A percentile compares a stretch with the other conserved stretches of the same genome.
These are phyloP conservation scores for Drosophila anceps DNA, from an alignment of 2,888 invertebrate species.

Conservation along the genomic window DNA sequence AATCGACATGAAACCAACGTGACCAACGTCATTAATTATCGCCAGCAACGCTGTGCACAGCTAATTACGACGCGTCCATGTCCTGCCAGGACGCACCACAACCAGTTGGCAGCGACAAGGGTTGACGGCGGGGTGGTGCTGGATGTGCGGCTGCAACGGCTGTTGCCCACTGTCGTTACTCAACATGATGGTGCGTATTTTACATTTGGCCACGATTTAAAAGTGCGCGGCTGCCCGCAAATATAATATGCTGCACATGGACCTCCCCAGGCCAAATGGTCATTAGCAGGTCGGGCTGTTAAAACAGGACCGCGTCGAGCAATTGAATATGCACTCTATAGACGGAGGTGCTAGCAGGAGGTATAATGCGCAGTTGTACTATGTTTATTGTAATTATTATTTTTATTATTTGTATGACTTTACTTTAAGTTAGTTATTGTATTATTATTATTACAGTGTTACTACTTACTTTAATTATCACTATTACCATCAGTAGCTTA, in stretches of 20 bases:
- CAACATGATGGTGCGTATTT: conserved; percentile 73
- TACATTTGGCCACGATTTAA: conserved; percentile 71
- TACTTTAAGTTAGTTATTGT: neutral
- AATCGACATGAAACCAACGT: conserved; percentile 81
- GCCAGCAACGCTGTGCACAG: conserved; percentile 69
- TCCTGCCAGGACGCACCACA: conserved; percentile 20
- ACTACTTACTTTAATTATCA: neutral
- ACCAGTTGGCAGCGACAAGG: conserved; percentile 3
- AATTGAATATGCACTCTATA: conserved; percentile 3
- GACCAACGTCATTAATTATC: conserved; percentile 82
- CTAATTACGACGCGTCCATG: conserved; percentile 68
- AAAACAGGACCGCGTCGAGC: neutral
- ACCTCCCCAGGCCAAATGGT: conserved; percentile 10
- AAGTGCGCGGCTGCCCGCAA: conserved; percentile 73
- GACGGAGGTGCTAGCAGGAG: too few species aligned
- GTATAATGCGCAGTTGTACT: neutral
- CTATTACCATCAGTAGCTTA: too few species aligned
- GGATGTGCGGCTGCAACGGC: neutral
- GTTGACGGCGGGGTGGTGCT: too few species aligned
- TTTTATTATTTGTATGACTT: neutral
- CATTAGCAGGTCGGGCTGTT: conserved; percentile 23
- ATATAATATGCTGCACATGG: conserved; percentile 56
- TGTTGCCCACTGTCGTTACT: conserved; percentile 41
- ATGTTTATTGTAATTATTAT: neutral
- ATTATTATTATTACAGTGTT: too few species aligned